Evolutionary conservation across 2,797 vertebrate genomes (phyloP), one percentile per base, ranked within the genome.

Genomic region (Danionella dracula): DNA sequence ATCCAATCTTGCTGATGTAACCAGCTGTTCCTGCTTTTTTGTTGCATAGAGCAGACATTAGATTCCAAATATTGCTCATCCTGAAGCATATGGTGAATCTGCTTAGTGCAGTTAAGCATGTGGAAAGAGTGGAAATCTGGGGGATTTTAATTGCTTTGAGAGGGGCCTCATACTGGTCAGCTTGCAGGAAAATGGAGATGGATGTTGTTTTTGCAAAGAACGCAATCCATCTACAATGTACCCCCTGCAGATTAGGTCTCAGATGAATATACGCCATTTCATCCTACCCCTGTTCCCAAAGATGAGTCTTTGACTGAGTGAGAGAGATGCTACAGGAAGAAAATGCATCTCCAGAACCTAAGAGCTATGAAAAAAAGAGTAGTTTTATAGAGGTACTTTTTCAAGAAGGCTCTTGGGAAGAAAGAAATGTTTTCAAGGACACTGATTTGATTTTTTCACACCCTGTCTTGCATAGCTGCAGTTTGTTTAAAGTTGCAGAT

Each of bases 11-110:
- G 81, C 81, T 80, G 73, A 85, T 78, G 76, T 72, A 78, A 78
- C 85, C 88, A 89, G 88, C 88, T 89, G 87, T 88, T 88, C 78
- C 68, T 48, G 68, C 57, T n/a, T 62, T 73, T 72, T 74, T 76
- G 73, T 76, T 81, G 68, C 58, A 57, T 60, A 23, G 71, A 23
- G 59, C 48, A 73, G 76, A 73, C 63, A 76, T 69, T 60, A 44
- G 41, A 60, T 77, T 84, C 75, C 71, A 87, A 87, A 87, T 21
- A 73, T 79, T 76, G 76, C 80, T 79, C 76, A 82, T 82, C 78
- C 82, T 76, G 78, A 82, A 90, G 81, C 88, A 90, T 87, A 89
- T 89, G 88, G 87, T 74, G 71, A 46, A 4, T 72, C 68, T 2
- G 32, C 49, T 60, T 38, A 70, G 79, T 77, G 81, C 71, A 74